Base-by-base conservation (phyloP, 1,140 invertebrate species). In the Drosophila funebris region DNA sequence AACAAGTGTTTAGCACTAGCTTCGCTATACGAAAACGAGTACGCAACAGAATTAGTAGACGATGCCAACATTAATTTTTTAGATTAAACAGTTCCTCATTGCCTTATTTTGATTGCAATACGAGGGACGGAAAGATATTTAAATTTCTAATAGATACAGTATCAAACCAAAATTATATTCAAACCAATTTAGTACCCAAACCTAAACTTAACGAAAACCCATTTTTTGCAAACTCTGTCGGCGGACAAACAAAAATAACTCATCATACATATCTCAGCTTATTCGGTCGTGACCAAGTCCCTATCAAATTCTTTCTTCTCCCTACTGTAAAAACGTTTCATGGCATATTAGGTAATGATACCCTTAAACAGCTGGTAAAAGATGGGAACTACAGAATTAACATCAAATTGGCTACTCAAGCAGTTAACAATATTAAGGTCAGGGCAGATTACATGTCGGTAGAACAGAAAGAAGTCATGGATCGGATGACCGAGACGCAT, bases 1-100 rank as follows among this genome's bases (percentile, higher is more conserved):
- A 46, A 13, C 27, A 46, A 33, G 57, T 9, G n/a, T n/a, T n/a
- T 7, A 20, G 13, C 2, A 41, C 22, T 7, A 31, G 39, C 18
- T n/a, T n/a, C n/a, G 8, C 18, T 33, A 5, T 11, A 39, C 31
- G 33, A 56, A 8, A n/a, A 36, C 11, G 52, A 16, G 13, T 31
- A 53, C 31, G 13, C 29, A 11, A 33, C 39, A 18, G 18, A 43
- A 43, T 18, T 18, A 18, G 9, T 43, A 43, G 39, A 43, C 18
- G 11, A 11, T 3, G 8, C 8, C 9, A 5, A 27, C 9, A 14
- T 29, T 11, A 29, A 27, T 48, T 27, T 48, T 27, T 13, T 52
- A 52, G 48, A 16, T 8, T 52, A 33, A 52, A 52, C 16, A 52
- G 44, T 48, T 62, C 58, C 14, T 62, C 44, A 29, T 27, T 48